Evolutionary conservation across 2,888 invertebrate genomes (phyloP), one percentile per base, ranked within the genome.

Genomic region (Volucella bombylans): DNA sequence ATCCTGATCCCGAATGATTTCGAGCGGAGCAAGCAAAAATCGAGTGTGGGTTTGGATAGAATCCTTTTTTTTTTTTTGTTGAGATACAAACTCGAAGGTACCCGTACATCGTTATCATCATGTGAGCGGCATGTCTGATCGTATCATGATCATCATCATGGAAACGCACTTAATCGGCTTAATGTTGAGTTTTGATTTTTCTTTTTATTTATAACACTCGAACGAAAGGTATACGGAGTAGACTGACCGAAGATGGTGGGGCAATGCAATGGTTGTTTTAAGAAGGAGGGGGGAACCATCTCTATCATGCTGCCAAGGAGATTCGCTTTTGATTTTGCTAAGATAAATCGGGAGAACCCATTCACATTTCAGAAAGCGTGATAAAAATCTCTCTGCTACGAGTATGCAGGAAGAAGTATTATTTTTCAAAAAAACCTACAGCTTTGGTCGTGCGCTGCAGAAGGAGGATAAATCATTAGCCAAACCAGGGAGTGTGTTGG

Each of bases 71-170:
- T 31, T 43, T 10, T 15, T n/a, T 41, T 38, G 64, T 41, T 38
- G 64, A 47, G 39, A 47, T 2, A 14, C 64, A 4, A 18, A 8
- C n/a, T 23, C 54, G 50, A 54, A 39, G 49, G 49, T 54, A 9
- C 11, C 23, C 14, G 47, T 12, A 72, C 76, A 62, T 80, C 85
- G 85, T 85, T 85, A 85, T 85, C 85, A 62, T 76, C 68, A 62
- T 76, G 64, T 59, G 85, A 81, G 85, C 85, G 85, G 85, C 76
- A 71, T 77, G 85, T 85, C 85, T 85, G 85, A 85, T 85, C 85
- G 76, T 81, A 85, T 85, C 85, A 80, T 62, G 85, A 85, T 85
- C 80, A 85, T 80, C 80, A 85, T 81, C 76, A 59, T 71, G 76
- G 76, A 18, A 81, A 76, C 85, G 71, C 77, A 77, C 81, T 81